Conservation (phyloP, 2,797 vertebrate species). For the Lepus townsendii region DNA sequence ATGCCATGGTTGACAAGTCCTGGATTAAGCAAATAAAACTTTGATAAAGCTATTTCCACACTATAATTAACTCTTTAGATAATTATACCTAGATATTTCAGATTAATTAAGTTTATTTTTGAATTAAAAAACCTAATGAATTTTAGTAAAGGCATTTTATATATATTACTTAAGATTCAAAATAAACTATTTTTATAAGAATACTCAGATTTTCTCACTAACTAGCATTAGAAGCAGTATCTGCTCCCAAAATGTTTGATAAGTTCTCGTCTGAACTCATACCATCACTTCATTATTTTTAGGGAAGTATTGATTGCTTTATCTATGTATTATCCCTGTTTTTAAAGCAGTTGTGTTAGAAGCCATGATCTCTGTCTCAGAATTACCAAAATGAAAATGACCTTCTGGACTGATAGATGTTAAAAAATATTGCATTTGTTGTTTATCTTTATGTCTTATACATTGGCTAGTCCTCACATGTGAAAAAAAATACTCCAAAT, state of each 20-base stretch:
- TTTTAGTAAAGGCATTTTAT: not conserved
- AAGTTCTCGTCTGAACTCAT: not conserved
- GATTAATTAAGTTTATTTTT: not conserved
- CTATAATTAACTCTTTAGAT: too few species aligned
- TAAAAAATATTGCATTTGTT: conserved; percentile 2
- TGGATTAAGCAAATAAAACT: too few species aligned
- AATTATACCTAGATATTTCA: not conserved
- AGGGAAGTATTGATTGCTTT: not conserved
- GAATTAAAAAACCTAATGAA: not conserved
- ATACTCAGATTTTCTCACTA: not conserved
- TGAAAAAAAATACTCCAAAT: conserved; percentile 26
- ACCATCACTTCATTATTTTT: not conserved
- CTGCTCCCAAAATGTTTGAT: not conserved
- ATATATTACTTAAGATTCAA: not conserved
- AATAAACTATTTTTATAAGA: not conserved
- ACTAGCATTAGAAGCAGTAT: not conserved
- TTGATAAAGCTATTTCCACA: too few species aligned
- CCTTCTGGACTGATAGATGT: not conserved
- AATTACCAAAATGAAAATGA: conserved; percentile 23
- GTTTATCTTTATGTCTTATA: not conserved
- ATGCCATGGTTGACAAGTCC: too few species aligned
- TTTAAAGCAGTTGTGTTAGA: not conserved
- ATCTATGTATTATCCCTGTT: not conserved
- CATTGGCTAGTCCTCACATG: not conserved
- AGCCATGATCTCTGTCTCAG: not conserved